Evolutionary conservation across 2,113 vertebrate species (phyloP).

Genomic region (Catharus fuscescens): DNA sequence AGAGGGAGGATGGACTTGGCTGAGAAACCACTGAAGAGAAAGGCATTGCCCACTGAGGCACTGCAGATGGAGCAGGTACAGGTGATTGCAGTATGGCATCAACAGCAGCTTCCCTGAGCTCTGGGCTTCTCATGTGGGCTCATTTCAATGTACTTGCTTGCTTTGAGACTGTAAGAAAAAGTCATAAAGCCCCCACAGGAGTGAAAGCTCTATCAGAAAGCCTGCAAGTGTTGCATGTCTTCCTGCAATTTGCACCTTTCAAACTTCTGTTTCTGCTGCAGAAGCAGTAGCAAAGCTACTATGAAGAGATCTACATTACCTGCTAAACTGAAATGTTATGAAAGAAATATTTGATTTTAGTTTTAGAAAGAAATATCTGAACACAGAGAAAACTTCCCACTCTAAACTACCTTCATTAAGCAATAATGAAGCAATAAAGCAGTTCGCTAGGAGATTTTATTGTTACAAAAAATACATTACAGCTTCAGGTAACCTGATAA

Average conservation of each 20-base stretch:
- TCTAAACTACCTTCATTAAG: background rate
- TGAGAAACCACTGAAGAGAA: background rate
- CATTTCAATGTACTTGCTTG: background rate
- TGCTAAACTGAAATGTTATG: background rate
- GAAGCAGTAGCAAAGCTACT: background rate
- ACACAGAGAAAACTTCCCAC: background rate
- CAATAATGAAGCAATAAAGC: background rate
- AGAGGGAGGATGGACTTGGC: background rate
- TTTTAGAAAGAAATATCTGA: background rate
- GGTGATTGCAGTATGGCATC: fast-evolving
- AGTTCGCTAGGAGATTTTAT: background rate
- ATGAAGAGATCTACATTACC: background rate
- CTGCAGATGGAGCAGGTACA: background rate
- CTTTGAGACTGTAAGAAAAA: background rate
- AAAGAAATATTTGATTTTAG: background rate
- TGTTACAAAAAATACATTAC: background rate
- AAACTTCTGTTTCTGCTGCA: background rate
- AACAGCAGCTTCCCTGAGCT: background rate
- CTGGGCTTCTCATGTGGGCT: background rate
- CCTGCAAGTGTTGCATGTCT: fast-evolving
- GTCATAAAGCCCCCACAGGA: background rate
- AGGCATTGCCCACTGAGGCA: background rate
- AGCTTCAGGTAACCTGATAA: background rate
- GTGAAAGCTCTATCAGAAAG: background rate
- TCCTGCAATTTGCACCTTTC: background rate